Base-by-base conservation (phyloP, 2,797 vertebrate genomes). In the Pseudochirops cupreus region DNA sequence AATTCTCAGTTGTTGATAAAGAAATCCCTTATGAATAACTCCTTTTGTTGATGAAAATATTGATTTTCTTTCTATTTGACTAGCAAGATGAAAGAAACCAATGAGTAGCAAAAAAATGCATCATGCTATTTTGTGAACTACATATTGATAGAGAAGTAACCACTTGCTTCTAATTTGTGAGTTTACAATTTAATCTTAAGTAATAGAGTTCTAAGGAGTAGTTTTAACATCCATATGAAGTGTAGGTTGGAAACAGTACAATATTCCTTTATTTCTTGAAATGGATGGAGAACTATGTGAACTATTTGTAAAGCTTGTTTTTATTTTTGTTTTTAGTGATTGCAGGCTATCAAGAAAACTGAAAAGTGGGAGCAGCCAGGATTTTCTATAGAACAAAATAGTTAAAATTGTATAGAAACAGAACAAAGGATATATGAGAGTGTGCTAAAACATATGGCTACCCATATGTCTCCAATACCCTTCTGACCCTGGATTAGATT, bases 401-500 rank as follows among this genome's bases (percentile, higher is more conserved):
- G 62, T 94, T 91, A 62, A 82, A 96, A 91, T 94, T 92, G 57
- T 94, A 74, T 2, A 96, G 89, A 50, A 92, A 21, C 39, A 97
- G 97, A 56, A 12, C 50, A 95, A 97, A 97, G 91, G n/a, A 90
- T 96, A 9, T 94, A 56, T n/a, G 67, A 93, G 31, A 89, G 33
- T 95, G 0, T 95, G 91, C 94, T 92, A 96, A 96, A 96, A 21
- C 6, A 16, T 92, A 93, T 96, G 91, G 58, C 95, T 97, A 97
- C 87, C 93, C 67, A 93, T 82, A 97, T 59, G 28, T 91, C 92
- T 58, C 2, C 97, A 96, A 95, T 97, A 95, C 16, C 91, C 53
- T 96, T 87, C 55, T 98, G 96, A 95, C 91, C 92, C 91, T 94
- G 54, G 92, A 95, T 92, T 94, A 93, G 95, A 97, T 97, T 4